Evolutionary conservation across 1,140 invertebrate species (phyloP), one percentile per base, ranked within the genome.

Genomic region (Drosophila bipectinata): DNA sequence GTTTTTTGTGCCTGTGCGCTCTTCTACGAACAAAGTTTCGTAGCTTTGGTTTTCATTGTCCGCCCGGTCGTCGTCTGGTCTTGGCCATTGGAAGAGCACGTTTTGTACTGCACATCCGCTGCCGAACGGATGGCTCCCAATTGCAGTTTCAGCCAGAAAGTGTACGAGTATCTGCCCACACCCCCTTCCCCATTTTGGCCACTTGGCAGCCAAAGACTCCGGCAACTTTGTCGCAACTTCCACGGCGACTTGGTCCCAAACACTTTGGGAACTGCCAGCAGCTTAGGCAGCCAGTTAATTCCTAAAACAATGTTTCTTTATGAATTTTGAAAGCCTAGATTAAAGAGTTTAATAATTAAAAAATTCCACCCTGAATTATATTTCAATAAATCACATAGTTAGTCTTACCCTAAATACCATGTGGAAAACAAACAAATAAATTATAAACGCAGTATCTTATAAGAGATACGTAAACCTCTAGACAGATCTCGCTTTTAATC

Each of bases 21-120:
- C 63, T 64, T 34, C 30, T 49, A 55, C 37, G 30, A 41, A 14
- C 67, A 79, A 58, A 56, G 62, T 76, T 79, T 51, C 58, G 69
- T 48, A 57, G 63, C 80, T 82, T 78, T 75, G 71, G 67, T 79
- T 83, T 88, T 76, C 83, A 88, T 88, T 87, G 83, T 87, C 59
- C 72, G 79, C 58, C 74, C 26, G 26, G 26, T 28, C 26, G 26
- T 61, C n/a, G 53, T 34, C 21, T 69, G 52, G 44, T 64, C 44
- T 67, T 32, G 64, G 84, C 72, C 78, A 87, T 83, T 87, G 79
- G 84, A 72, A 87, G 79, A 88, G 84, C 83, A 87, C 83, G 83
- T 87, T 89, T 87, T 55, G 71, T 74, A 67, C 53, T 64, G 63
- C 76, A 88, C 75, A 87, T 88, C 83, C 83, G 66, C 71, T 56